Evolutionary conservation across 2,113 vertebrate species (phyloP).

Genomic region (Bombycilla garrulus): DNA sequence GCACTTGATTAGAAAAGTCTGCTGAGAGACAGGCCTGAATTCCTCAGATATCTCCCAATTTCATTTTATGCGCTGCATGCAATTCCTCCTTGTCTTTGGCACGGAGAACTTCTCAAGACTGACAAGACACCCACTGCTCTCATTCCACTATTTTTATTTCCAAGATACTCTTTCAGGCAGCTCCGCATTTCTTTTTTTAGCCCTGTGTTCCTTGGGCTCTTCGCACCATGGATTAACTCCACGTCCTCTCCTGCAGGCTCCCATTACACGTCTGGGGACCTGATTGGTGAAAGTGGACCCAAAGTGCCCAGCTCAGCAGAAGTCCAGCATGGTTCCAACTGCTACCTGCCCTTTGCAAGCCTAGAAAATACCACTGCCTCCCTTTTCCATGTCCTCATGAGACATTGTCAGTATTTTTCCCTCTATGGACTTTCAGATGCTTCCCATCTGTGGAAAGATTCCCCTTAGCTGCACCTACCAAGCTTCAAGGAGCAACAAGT

Average conservation of each 20-base stretch:
- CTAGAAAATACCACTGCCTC: neutral
- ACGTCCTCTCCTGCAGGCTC: slow-evolving; percentile 34
- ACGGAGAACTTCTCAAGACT: slow-evolving; percentile 49
- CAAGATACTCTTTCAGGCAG: slow-evolving; percentile 69
- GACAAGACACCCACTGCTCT: slow-evolving; percentile 69
- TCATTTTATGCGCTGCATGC: slow-evolving; percentile 37
- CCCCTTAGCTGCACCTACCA: neutral
- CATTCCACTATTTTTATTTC: slow-evolving; percentile 75
- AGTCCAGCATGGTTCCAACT: neutral
- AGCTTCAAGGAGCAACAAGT: neutral
- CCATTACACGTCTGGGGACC: slow-evolving; percentile 27
- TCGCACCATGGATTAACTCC: slow-evolving; percentile 52
- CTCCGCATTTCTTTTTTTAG: slow-evolving; percentile 73
- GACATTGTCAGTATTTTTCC: slow-evolving; percentile 3
- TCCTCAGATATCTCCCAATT: slow-evolving; percentile 64
- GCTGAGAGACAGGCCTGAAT: slow-evolving; percentile 64
- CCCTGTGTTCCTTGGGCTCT: slow-evolving; percentile 57
- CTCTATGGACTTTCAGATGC: neutral
- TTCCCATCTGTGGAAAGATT: neutral
- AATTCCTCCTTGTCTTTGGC: slow-evolving; percentile 67
- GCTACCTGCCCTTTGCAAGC: slow-evolving; percentile 22
- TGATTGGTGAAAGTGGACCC: neutral
- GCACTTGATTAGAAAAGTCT: slow-evolving; percentile 55
- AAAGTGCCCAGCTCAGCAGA: slow-evolving; percentile 3
- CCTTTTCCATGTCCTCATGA: neutral